Conservation (phyloP, 2,113 vertebrate species). For the Circaetus cinerascens region DNA sequence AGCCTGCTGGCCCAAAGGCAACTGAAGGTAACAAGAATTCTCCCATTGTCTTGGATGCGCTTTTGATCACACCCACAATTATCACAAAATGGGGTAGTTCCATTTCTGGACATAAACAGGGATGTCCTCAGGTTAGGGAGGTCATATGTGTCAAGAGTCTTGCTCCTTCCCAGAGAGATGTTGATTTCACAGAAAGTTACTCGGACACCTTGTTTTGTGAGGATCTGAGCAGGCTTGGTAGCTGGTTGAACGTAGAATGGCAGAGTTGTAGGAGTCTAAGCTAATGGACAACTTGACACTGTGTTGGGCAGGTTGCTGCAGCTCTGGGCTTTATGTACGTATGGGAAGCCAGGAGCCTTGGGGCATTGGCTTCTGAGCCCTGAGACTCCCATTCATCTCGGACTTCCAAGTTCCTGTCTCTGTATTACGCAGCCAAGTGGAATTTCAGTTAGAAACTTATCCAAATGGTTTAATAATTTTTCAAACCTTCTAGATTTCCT, state of each 20-base stretch:
- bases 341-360: neutral
- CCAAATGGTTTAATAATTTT: conserved; percentile 35
- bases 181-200: neutral
- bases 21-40: neutral
- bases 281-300: neutral
- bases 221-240: neutral
- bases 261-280: neutral
- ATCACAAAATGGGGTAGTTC: neutral
- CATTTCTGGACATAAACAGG: neutral
- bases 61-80: neutral
- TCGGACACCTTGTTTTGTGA: neutral
- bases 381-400: neutral
- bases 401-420: conserved; percentile 24
- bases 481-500: conserved; percentile 25
- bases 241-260: neutral
- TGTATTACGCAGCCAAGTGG: neutral
- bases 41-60: neutral
- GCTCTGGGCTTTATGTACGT: neutral
- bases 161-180: neutral
- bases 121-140: neutral
- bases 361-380: neutral
- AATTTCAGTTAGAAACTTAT: conserved; percentile 20
- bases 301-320: neutral
- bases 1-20: neutral
- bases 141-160: neutral